Base-by-base conservation (phyloP, 2,797 vertebrate genomes). In the Nothura maculosa region DNA sequence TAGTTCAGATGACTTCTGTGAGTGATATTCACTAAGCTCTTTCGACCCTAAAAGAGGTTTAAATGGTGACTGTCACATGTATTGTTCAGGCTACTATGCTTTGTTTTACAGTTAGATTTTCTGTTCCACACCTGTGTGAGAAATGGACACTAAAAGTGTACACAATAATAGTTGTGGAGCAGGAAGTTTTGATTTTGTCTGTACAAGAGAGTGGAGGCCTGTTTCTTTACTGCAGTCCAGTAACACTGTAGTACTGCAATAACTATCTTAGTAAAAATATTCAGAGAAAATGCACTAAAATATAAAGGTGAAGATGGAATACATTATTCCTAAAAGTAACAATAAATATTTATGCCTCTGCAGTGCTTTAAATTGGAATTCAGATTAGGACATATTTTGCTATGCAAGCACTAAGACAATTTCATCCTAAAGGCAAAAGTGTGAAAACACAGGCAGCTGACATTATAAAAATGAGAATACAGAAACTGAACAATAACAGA, bases 61-160 rank as follows among this genome's bases (percentile, higher is more conserved):
- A 69, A 24, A 9, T n/a, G 36, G n/a, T 61, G 36, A 14, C 16
- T 0, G 1, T 18, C 22, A 32, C 21, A 19, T 4, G 7, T 64
- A 16, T 24, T 36, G 47, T 24, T 36, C 15, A n/a, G 25, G 11
- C 34, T 22, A 50, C 25, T 25, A 9, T 62, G 32, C 22, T 18
- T 22, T 48, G 36, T 38, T 87, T 89, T 81, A 61, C 45, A 43
- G 36, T 3, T 30, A 43, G 12, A 27, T 17, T 42, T 16, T 80
- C 7, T 3, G 1, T 34, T 50, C 66, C 20, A 27, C 27, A 79
- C 34, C 3, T 40, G 5, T 22, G 20, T 12, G 9, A 81, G 30
- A 36, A 68, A 43, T 0, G 1, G 18, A 45, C 22, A 32, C 24
- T 36, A 58, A 4, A 20, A 69, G 15, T 54, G 27, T 58, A 42